A percentile compares a stretch with the other conserved stretches of the same genome.
phyloP scores from a whole-genome alignment of 2,888 invertebrate genomes.

The Busseola fusca region DNA sequence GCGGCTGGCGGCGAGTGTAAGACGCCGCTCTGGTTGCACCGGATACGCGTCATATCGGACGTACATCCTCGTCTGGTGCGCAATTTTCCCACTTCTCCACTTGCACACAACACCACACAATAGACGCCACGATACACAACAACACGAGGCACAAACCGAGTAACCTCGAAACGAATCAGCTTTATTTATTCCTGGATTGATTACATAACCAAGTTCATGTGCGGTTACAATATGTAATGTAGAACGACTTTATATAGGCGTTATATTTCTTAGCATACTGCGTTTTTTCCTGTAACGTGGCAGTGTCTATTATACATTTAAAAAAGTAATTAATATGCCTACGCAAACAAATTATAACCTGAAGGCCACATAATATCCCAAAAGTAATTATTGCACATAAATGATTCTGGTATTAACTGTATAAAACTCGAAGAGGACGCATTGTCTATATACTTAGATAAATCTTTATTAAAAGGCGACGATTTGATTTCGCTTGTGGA shows the following conservation, averaged over 20 bases:
- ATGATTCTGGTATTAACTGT: conserved; percentile 15
- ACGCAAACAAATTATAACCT: conserved; percentile 31
- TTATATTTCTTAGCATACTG: conserved; percentile 7
- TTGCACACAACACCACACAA: conserved; percentile 66
- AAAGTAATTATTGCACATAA: conserved; percentile 23
- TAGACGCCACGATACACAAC: conserved; percentile 67
- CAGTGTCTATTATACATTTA: conserved; percentile 10
- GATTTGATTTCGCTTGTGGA: not conserved
- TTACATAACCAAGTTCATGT: conserved; percentile 75
- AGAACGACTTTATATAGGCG: conserved; percentile 18
- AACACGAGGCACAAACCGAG: conserved; percentile 66
- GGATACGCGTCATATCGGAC: conserved; percentile 84
- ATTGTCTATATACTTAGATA: conserved; percentile 8
- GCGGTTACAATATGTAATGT: conserved; percentile 52
- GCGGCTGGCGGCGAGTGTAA: conserved; percentile 42
- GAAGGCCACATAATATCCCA: conserved; percentile 37
- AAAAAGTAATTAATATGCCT: conserved; percentile 17
- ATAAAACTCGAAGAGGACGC: conserved; percentile 7
- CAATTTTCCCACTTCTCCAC: conserved; percentile 80
- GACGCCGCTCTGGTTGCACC: conserved; percentile 65
- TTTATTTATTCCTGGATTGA: conserved; percentile 73
- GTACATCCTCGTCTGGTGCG: conserved; percentile 82
- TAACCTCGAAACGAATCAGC: conserved; percentile 76
- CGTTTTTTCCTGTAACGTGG: conserved; percentile 11
- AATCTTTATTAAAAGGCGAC: conserved; percentile 11